These are phyloP conservation scores for Geotrypetes seraphini DNA, from an alignment of 2,797 vertebrate species.

Conservation along the genomic window DNA sequence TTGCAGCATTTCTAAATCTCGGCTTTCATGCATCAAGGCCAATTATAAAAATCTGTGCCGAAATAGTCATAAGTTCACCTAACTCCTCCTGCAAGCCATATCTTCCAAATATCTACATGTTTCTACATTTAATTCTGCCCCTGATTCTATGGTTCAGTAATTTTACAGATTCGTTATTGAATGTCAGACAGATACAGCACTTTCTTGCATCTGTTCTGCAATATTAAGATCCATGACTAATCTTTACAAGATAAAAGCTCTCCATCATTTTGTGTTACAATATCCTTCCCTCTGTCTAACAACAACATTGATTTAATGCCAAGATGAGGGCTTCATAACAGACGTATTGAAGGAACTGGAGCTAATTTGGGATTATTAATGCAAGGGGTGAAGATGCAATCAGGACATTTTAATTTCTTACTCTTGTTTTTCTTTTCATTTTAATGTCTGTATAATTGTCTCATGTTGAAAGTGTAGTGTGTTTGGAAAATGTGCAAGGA, in stretches of 20 bases:
- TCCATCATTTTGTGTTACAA: conserved; percentile 35
- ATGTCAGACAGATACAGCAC: conserved; percentile 12
- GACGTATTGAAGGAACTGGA: conserved; percentile 27
- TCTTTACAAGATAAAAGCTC: conserved; percentile 25
- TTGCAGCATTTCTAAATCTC: too few relatives aligned
- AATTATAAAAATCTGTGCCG: too few relatives aligned
- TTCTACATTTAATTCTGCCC: not conserved
- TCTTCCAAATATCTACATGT: not conserved
- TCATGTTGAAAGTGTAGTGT: too few relatives aligned
- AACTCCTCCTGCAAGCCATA: fast-evolving
- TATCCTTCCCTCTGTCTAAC: conserved; percentile 19
- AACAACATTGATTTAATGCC: conserved; percentile 42
- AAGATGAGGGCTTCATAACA: conserved; percentile 38
- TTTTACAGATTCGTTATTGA: not conserved
- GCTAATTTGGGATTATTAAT: too few relatives aligned
- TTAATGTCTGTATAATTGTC: too few relatives aligned
- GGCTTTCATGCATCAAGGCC: too few relatives aligned
- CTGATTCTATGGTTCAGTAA: not conserved
- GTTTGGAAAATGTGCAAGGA: too few relatives aligned
- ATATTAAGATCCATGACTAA: conserved; percentile 31
- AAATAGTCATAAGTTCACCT: too few relatives aligned
- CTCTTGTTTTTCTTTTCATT: too few relatives aligned
- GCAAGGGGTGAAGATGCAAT: too few relatives aligned
- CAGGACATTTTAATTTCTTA: too few relatives aligned
- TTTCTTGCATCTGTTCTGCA: conserved; percentile 7